Base-by-base conservation (phyloP, 1,140 invertebrate genomes). In the Tetraneura akinire region DNA sequence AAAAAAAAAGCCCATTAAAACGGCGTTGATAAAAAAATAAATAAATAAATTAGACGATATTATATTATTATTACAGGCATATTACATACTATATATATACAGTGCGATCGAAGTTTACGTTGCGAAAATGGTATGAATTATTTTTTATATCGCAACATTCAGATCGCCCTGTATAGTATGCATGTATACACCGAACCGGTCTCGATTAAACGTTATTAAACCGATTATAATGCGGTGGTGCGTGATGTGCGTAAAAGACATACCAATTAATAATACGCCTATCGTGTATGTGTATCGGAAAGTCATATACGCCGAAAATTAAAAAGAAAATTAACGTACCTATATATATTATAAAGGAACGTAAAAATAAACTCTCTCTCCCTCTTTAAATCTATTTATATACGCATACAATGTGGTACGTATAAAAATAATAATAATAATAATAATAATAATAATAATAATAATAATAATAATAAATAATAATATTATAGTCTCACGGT, bases 281-380 rank as follows among this genome's bases (percentile, higher is more conserved):
- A 11, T 11, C 26, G 2, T 60, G 16, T 26, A 1, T 10, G 14
- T 47, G 47, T 71, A 71, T 71, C 68, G 47, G 68, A 71, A 49
- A 70, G 47, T 71, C 68, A 21, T 51, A 21, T 51, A 11, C 45
- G 23, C 18, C 45, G 45, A 70, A 66, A 49, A 49, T 49, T 42
- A 51, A 71, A 71, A 51, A 49, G 68, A 71, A 71, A 71, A 49
- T 49, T 29, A 49, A 51, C 23, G 47, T 29, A n/a, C n/a, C n/a
- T n/a, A n/a, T n/a, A n/a, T n/a, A n/a, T n/a, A n/a, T 5, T 16
- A 64, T n/a, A 64, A n/a, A n/a, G n/a, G n/a, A n/a, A n/a, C n/a
- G n/a, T n/a, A 32, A 60, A 60, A 42, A 23, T n/a, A 3, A 5
- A 53, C 21, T 64, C 62, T 64, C 29, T 64, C 62, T 64, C 62